phyloP scores from a whole-genome alignment of 2,113 vertebrate genomes.

The Oreochromis aureus region DNA sequence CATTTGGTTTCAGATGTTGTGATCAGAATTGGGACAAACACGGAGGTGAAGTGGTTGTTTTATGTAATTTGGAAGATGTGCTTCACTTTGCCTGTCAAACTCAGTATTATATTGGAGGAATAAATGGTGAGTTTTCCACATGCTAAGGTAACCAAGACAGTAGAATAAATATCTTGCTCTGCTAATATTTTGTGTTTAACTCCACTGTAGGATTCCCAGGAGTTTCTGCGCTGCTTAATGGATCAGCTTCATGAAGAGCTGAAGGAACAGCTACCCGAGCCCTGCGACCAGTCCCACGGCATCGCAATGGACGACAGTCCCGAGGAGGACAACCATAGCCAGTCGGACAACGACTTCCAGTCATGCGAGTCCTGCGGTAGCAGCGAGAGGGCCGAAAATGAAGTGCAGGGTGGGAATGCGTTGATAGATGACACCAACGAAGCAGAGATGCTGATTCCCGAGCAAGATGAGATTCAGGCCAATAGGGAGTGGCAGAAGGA shows the following conservation, averaged over 20 bases:
- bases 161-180: not conserved
- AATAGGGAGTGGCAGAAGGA: constrained; percentile 89
- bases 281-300: constrained; percentile 72
- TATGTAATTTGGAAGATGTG: not conserved
- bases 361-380: constrained; percentile 85
- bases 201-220: constrained; percentile 86
- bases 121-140: not conserved
- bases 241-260: constrained; percentile 97
- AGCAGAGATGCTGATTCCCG: constrained; percentile 88
- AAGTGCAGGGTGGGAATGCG: constrained; percentile 35
- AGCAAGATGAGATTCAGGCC: constrained; percentile 77
- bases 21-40: not conserved
- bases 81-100: not conserved
- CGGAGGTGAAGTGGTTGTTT: not conserved
- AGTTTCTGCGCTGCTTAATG: constrained; percentile 97
- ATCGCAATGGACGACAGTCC: constrained; percentile 70
- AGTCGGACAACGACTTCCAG: constrained; percentile 87
- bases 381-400: constrained; percentile 83
- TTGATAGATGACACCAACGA: constrained; percentile 78
- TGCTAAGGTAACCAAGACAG: not conserved
- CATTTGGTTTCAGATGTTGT: constrained; percentile 10
- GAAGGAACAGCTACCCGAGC: constrained; percentile 83
- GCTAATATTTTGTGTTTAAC: not conserved
- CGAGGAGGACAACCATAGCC: constrained; percentile 82
- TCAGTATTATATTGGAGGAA: not conserved